A percentile compares a stretch with the other conserved stretches of the same genome.
These are phyloP conservation scores for Orthosia cruda DNA, from an alignment of 2,888 invertebrate species.

Conservation along the genomic window DNA sequence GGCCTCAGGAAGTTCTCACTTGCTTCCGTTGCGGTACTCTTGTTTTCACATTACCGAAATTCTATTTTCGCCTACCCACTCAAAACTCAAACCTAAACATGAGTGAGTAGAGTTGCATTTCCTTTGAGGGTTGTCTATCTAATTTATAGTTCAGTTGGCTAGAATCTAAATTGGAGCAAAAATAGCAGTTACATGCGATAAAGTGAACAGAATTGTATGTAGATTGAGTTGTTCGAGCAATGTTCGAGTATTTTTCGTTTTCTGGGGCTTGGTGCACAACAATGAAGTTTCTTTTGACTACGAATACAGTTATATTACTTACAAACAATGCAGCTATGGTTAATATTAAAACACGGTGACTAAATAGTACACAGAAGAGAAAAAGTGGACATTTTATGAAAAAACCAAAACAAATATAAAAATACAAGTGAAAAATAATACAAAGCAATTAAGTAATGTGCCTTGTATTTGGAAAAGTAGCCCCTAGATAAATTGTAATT, in stretches of 20 bases:
- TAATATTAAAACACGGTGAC: not conserved
- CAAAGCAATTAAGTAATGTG: too few species aligned
- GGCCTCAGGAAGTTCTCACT: conserved; percentile 71
- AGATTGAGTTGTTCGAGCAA: conserved; percentile 44
- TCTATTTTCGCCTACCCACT: conserved; percentile 33
- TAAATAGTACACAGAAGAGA: not conserved
- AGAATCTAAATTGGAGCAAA: conserved; percentile 64
- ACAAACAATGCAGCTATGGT: too few species aligned
- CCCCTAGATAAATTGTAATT: too few species aligned
- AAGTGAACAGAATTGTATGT: conserved; percentile 49
- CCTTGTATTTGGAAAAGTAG: too few species aligned
- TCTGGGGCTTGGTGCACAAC: not conserved
- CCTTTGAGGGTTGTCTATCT: conserved; percentile 10
- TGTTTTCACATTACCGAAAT: conserved; percentile 74
- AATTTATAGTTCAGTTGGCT: conserved; percentile 68
- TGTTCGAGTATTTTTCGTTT: conserved; percentile 39
- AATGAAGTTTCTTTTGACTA: not conserved
- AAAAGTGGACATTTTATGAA: too few species aligned
- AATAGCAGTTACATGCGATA: conserved; percentile 63
- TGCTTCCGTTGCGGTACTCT: conserved; percentile 70
- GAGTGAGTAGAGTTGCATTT: not conserved
- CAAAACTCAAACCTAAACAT: conserved; percentile 19
- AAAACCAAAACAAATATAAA: too few species aligned
- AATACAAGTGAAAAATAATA: too few species aligned
- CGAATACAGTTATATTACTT: not conserved